Base-by-base conservation (phyloP, 2,888 invertebrate species). In the Aleiodes alternator region DNA sequence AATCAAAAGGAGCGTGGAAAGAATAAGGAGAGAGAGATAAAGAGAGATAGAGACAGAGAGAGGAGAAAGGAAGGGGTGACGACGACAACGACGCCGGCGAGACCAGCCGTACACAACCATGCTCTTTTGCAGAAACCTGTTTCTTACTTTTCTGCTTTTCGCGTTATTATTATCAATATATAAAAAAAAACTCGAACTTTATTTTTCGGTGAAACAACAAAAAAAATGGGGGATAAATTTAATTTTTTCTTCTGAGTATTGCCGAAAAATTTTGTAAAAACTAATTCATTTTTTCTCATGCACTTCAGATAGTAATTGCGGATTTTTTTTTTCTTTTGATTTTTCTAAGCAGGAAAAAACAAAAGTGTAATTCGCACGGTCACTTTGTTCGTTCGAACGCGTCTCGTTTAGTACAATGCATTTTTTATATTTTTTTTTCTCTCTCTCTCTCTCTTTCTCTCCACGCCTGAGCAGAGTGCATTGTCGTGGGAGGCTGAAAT, bases 401-500 rank as follows among this genome's bases (percentile, higher is more conserved):
- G 78, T 79, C 82, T 81, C 80, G 81, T 80, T 81, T 80, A 82
- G 80, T 82, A 85, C 84, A 85, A 85, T 85, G 85, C 85, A 84
- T 81, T 85, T 84, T 84, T 80, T 82, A 82, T 81, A 78, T 78
- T 75, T 79, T 72, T 72, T 73, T 70, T n/a, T n/a, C n/a, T n/a
- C n/a, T n/a, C n/a, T n/a, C n/a, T n/a, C n/a, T 68, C 73, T 74
- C 51, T 64, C 69, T 72, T 69, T 57, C 64, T 64, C 74, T 73
- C 50, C 76, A 64, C 75, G 61, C 57, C 31, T 71, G 75, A 78
- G 29, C 73, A 66, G 72, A 57, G 78, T 80, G 83, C 86, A 88
- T 88, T 87, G 86, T 88, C 86, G 87, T 86, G 87, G 85, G 87
- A 87, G 86, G 84, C 85, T 86, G 84, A 86, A 86, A 87, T 87